Percentiles rank a stretch among this genome's conserved stretches.
Conservation (phyloP, 2,113 vertebrate genomes). For the Mohoua ochrocephala region DNA sequence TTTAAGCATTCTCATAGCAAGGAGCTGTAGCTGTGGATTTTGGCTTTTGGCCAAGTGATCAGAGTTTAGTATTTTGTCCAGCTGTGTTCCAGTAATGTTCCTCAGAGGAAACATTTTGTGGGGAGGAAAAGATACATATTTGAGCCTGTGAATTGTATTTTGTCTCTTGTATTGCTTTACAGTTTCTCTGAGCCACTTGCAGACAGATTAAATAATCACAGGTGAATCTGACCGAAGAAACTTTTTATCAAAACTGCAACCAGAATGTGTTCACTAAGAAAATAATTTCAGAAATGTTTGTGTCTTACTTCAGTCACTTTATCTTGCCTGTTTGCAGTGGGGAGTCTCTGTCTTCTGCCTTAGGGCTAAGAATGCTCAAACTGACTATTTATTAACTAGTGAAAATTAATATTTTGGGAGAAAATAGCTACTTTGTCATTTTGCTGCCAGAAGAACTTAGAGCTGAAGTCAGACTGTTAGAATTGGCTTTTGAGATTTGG, state of each 20-base stretch:
- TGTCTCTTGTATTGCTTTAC: constrained; percentile 6
- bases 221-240: not conserved
- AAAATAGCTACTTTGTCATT: not conserved
- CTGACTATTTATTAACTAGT: not conserved
- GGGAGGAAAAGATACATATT: constrained; percentile 55
- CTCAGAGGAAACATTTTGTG: constrained; percentile 65
- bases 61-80: constrained; percentile 70
- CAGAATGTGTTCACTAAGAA: not conserved
- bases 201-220: constrained; percentile 31
- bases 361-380: not conserved
- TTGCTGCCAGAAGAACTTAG: not conserved
- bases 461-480: not conserved
- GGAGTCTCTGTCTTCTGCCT: not conserved
- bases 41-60: constrained; percentile 64
- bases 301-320: not conserved
- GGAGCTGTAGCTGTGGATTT: constrained; percentile 60
- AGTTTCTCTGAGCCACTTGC: constrained; percentile 2
- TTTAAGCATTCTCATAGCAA: constrained; percentile 54
- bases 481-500: not conserved
- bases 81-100: constrained; percentile 67
- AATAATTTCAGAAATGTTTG: not conserved
- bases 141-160: constrained; percentile 41
- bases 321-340: not conserved
- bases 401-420: not conserved
- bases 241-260: not conserved